Conservation (phyloP, 1,140 invertebrate genomes). For the Tetranychus urticae region DNA sequence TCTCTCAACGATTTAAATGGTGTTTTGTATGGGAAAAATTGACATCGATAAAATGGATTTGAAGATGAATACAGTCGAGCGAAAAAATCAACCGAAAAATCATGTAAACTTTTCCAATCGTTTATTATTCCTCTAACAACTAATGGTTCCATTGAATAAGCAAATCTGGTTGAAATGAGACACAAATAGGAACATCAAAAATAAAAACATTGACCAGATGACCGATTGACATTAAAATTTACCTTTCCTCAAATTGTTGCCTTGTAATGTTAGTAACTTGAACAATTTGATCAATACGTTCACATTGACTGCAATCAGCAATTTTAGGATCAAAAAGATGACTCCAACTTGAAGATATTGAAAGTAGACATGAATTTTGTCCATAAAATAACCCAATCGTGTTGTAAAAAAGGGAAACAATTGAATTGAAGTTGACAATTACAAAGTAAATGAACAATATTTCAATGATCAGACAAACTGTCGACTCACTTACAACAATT, state of each 20-base stretch:
- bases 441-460: no score
- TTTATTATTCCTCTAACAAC: slow-evolving; percentile 52
- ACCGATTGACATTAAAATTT: not conserved
- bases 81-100: slow-evolving; percentile 55
- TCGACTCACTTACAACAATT: no score
- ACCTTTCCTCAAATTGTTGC: not conserved
- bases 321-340: not conserved
- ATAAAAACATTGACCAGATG: not conserved
- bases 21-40: slow-evolving; percentile 77
- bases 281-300: not conserved
- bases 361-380: no score
- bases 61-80: slow-evolving; percentile 39
- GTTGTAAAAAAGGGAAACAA: no score
- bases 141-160: slow-evolving; percentile 49
- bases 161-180: slow-evolving; percentile 19
- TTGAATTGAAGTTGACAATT: no score
- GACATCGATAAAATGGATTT: slow-evolving; percentile 29
- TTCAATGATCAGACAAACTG: no score
- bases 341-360: not conserved
- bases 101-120: slow-evolving; percentile 46
- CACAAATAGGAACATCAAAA: not conserved
- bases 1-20: slow-evolving; percentile 47
- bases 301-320: not conserved
- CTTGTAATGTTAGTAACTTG: not conserved
- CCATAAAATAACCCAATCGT: no score